Evolutionary conservation across 2,797 vertebrate species (phyloP).

Genomic region (Carduelis carduelis): DNA sequence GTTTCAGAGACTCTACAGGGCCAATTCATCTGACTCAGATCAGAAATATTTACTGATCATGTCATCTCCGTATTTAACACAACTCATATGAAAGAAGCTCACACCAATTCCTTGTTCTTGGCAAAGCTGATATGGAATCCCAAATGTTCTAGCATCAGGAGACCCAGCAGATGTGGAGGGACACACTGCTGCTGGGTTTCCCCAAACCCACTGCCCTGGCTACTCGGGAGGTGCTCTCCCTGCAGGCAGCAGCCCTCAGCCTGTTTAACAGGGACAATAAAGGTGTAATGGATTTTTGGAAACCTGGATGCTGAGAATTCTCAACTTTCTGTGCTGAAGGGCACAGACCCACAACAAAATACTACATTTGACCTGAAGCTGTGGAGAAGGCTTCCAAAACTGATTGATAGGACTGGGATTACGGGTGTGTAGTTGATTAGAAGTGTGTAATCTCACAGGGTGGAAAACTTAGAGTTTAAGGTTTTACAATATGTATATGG

Average conservation of each 20-base stretch:
- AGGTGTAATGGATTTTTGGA: not conserved
- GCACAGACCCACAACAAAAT: not conserved
- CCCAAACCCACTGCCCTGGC: accelerated
- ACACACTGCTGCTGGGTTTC: not conserved
- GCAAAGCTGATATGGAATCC: not conserved
- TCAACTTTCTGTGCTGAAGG: not conserved
- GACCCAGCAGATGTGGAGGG: not conserved
- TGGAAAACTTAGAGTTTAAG: not conserved
- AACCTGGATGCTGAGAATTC: not conserved
- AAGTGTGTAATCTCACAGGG: not conserved
- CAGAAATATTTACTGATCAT: not conserved
- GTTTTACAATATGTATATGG: not conserved
- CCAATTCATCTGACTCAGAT: not conserved
- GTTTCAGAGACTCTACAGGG: not conserved
- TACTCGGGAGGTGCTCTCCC: not conserved
- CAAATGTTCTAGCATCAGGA: not conserved
- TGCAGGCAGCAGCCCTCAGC: not conserved
- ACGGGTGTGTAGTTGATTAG: not conserved
- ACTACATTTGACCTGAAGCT: not conserved
- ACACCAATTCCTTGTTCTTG: not conserved
- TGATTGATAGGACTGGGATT: not conserved
- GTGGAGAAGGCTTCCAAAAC: not conserved
- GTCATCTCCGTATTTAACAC: not conserved
- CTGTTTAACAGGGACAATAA: not conserved
- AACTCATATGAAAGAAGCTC: not conserved